Evolutionary conservation across 1,140 invertebrate genomes (phyloP), one percentile per base, ranked within the genome.

Genomic region (Ooceraea biroi): DNA sequence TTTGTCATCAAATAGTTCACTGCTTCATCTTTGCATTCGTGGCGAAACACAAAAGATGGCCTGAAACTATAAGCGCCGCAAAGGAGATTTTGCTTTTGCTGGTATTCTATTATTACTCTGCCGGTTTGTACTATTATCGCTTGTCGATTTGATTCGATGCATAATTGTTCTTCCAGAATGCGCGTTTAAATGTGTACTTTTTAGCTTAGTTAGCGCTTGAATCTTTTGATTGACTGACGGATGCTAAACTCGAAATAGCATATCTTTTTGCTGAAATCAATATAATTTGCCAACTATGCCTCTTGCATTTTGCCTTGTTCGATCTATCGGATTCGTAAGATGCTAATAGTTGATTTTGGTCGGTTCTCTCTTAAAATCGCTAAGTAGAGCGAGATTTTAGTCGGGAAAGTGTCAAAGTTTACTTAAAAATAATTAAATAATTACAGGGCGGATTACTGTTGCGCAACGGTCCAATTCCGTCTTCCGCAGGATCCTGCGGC

Each of bases 401-500:
- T 77, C 46, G 19, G 74, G 30, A 66, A 50, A 84, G 17, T 52
- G 12, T 83, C 66, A 44, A 65, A 58, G 27, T 19, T 73, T 25
- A 58, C 27, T 66, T 66, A 55, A 74, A 41, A 14, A 73, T 74
- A 78, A n/a, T n/a, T n/a, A n/a, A n/a, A 7, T 36, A n/a, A 58
- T 80, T 50, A 60, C n/a, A 60, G 50, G 36, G 14, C 55, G 57
- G 41, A 72, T 50, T 85, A 66, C 83, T 73, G 85, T 55, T 76
- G 44, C 60, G n/a, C 55, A 52, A 66, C 50, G 41, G 44, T 71
- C 25, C 17, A 65, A 48, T 55, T 78, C 63, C 68, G 17, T 86
- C 83, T 86, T 86, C 68, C 14, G 61, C 50, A 68, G 52, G 55
- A 86, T 86, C 11, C 58, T 65, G 77, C 12, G 0, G 60, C 19